Percentiles rank a stretch among this genome's conserved stretches.
Evolutionary conservation across 2,113 vertebrate species (phyloP).

Genomic region (Protomyctophum bolini): DNA sequence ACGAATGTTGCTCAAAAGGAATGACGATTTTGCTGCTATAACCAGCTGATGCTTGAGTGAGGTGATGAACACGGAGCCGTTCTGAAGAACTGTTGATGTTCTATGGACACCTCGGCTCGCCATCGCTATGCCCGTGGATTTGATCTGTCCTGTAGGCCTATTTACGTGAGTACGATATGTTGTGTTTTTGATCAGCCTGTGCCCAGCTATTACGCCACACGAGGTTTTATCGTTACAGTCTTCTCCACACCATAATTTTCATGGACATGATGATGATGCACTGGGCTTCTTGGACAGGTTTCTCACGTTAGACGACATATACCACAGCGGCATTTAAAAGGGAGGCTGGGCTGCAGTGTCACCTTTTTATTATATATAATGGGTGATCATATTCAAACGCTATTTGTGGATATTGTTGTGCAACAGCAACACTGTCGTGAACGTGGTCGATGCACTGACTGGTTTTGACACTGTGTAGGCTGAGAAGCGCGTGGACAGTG

Average conservation of each 20-base stretch:
- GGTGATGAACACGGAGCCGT: constrained; percentile 59
- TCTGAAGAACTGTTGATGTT: constrained; percentile 64
- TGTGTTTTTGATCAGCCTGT: constrained; percentile 61
- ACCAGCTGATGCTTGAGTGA: constrained; percentile 61
- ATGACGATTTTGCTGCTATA: constrained; percentile 66
- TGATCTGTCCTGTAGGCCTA: constrained; percentile 25
- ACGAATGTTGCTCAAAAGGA: constrained; percentile 56
- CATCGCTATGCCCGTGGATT: constrained; percentile 58
- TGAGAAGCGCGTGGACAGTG: constrained; percentile 70
- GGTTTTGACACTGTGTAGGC: constrained; percentile 56
- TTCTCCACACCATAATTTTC: constrained; percentile 58
- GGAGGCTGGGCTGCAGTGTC: not conserved
- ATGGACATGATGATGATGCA: constrained; percentile 45
- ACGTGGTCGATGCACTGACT: constrained; percentile 57
- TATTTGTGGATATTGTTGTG: constrained; percentile 52
- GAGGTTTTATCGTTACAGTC: constrained; percentile 38
- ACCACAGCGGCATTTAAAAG: constrained; percentile 59
- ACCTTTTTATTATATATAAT: not conserved
- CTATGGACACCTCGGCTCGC: constrained; percentile 47
- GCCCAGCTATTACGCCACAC: constrained; percentile 21
- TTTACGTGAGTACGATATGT: constrained; percentile 64
- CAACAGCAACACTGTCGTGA: constrained; percentile 65
- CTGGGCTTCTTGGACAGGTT: constrained; percentile 41
- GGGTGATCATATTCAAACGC: constrained; percentile 1
- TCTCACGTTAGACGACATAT: constrained; percentile 49